phyloP scores from a whole-genome alignment of 2,888 invertebrate genomes.

The Drosophila meridionalis region DNA sequence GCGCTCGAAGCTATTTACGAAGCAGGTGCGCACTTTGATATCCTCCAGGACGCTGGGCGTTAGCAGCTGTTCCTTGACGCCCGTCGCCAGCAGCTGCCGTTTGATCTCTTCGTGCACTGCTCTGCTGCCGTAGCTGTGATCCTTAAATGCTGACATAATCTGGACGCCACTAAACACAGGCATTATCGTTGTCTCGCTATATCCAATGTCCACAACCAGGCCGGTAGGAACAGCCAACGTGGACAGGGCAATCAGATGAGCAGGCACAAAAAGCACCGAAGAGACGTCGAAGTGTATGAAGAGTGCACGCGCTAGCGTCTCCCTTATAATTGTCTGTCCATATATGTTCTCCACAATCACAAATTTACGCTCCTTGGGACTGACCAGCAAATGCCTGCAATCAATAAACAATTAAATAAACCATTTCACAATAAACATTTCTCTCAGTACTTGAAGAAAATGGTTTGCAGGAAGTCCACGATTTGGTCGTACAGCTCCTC shows the following conservation, averaged over 20 bases:
- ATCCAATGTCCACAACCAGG: constrained; percentile 95
- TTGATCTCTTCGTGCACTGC: constrained; percentile 89
- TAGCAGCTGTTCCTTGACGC: constrained; percentile 85
- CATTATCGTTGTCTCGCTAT: constrained; percentile 92
- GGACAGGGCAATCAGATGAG: constrained; percentile 92
- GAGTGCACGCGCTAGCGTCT: constrained; percentile 95
- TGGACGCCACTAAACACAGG: constrained; percentile 95
- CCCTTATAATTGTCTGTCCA: constrained; percentile 92
- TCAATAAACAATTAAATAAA: not conserved
- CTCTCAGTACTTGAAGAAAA: constrained; percentile 92
- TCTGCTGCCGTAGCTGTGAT: constrained; percentile 91
- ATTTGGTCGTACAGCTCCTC: constrained; percentile 93
- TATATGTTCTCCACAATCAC: constrained; percentile 96
- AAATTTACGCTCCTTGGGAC: constrained; percentile 96
- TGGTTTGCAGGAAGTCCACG: constrained; percentile 93
- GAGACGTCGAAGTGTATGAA: constrained; percentile 96
- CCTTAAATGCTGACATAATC: constrained; percentile 93
- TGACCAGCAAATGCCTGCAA: constrained; percentile 92
- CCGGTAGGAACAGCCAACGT: constrained; percentile 93
- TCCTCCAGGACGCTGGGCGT: constrained; percentile 89
- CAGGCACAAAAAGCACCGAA: constrained; percentile 92
- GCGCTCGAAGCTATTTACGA: constrained; percentile 91
- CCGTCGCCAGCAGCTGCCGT: constrained; percentile 85
- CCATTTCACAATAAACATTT: not conserved
- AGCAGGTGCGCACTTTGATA: constrained; percentile 94